Evolutionary conservation across 2,888 invertebrate genomes (phyloP).

Genomic region (Phyllotreta cruciferae): DNA sequence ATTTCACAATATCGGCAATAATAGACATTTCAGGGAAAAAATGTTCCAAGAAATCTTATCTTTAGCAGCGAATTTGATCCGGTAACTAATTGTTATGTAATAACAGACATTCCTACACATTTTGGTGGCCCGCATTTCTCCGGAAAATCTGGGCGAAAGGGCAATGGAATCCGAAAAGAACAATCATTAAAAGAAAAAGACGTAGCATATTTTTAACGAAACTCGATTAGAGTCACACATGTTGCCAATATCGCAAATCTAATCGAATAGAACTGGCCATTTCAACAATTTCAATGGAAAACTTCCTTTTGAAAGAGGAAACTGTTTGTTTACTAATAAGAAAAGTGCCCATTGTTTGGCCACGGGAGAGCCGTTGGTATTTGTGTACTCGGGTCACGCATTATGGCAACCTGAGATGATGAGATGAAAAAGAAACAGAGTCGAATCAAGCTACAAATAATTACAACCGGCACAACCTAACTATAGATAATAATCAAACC

Average conservation of each 20-base stretch:
- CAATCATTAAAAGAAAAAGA: constrained; percentile 11
- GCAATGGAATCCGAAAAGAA: background rate
- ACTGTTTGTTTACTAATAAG: constrained; percentile 33
- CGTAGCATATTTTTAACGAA: constrained; percentile 10
- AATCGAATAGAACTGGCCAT: constrained; percentile 15
- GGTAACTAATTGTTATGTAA: no score
- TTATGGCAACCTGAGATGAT: constrained; percentile 18
- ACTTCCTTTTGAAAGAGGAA: constrained; percentile 26
- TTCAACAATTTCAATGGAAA: constrained; percentile 22
- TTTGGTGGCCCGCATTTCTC: no score
- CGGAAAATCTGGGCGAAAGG: background rate
- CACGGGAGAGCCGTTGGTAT: constrained; percentile 23
- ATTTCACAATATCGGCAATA: no score
- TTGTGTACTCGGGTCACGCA: constrained; percentile 30
- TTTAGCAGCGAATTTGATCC: no score
- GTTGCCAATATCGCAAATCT: constrained; percentile 14
- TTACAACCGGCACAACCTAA: no score
- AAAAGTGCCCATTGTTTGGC: constrained; percentile 30
- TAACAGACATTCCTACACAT: no score
- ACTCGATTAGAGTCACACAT: constrained; percentile 21
- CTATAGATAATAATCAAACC: no score
- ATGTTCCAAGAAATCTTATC: no score
- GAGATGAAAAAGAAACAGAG: constrained; percentile 1
- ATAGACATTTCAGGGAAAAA: no score
- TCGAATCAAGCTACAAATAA: background rate